Percentiles rank a stretch among this genome's conserved stretches.
Conservation (phyloP, 1,140 invertebrate species). For the Brachionus plicatilis region DNA sequence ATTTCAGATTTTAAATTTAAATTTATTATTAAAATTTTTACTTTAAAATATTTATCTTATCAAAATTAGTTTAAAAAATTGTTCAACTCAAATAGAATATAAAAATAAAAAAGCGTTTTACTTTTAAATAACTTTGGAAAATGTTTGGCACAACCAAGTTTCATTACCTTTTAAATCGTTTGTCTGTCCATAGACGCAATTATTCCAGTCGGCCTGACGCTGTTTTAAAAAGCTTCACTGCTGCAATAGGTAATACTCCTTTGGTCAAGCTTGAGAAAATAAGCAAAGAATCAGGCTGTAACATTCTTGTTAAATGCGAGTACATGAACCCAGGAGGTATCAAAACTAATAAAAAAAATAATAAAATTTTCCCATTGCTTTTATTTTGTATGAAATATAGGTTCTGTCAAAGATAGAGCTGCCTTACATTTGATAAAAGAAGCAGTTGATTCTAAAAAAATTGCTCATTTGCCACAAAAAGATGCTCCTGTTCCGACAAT, state of each 20-base stretch:
- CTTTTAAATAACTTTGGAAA: neutral
- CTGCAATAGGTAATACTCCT: conserved; percentile 49
- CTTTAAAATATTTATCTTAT: neutral
- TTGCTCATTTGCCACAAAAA: conserved; percentile 40
- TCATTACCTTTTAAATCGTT: neutral
- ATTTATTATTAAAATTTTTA: neutral
- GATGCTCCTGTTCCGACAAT: conserved; percentile 44
- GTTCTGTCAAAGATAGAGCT: conserved; percentile 55
- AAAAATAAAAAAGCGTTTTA: neutral
- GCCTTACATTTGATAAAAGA: conserved; percentile 54
- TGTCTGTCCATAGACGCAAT: neutral
- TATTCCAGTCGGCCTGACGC: neutral
- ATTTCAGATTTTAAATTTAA: neutral
- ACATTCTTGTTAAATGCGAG: conserved; percentile 55
- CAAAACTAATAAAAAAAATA: neutral
- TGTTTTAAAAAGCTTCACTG: conserved; percentile 2
- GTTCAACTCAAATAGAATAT: neutral
- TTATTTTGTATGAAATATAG: neutral
- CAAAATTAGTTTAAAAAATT: neutral
- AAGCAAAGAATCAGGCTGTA: conserved; percentile 54
- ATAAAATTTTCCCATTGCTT: neutral
- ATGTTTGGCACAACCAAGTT: neutral
- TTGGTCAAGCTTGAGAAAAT: conserved; percentile 52
- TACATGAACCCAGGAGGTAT: conserved; percentile 54
- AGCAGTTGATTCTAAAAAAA: conserved; percentile 46